phyloP scores from a whole-genome alignment of 2,797 vertebrate species.

The Spondyliosoma cantharus region DNA sequence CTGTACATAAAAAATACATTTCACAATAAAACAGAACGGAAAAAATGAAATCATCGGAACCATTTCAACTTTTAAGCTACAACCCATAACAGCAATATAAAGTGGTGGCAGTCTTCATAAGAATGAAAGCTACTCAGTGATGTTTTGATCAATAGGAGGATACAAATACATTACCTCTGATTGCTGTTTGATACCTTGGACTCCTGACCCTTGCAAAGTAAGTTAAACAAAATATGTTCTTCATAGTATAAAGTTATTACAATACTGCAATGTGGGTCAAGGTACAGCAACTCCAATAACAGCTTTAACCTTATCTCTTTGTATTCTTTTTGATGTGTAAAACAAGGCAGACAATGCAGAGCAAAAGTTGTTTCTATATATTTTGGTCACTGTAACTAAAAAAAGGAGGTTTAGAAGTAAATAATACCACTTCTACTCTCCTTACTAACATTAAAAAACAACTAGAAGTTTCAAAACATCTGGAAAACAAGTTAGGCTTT shows the following conservation, averaged over 20 bases:
- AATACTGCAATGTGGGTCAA: background rate
- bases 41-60: background rate
- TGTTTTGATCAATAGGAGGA: background rate
- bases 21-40: background rate
- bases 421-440: background rate
- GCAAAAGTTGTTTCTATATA: background rate
- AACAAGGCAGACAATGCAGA: background rate
- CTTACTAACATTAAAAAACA: background rate
- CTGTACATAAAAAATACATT: background rate
- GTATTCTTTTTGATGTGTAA: background rate
- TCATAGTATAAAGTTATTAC: background rate
- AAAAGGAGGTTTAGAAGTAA: background rate
- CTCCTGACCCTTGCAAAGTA: background rate
- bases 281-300: background rate
- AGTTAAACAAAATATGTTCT: background rate
- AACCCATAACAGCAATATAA: background rate
- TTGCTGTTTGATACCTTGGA: background rate
- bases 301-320: background rate
- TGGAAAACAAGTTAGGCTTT: background rate
- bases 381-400: background rate
- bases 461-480: background rate
- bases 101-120: background rate
- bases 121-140: background rate
- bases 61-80: background rate
- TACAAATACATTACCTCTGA: background rate